Percentiles rank a stretch among this genome's conserved stretches.
Evolutionary conservation across 2,797 vertebrate species (phyloP).

Genomic region (Scomberomorus guttatus): DNA sequence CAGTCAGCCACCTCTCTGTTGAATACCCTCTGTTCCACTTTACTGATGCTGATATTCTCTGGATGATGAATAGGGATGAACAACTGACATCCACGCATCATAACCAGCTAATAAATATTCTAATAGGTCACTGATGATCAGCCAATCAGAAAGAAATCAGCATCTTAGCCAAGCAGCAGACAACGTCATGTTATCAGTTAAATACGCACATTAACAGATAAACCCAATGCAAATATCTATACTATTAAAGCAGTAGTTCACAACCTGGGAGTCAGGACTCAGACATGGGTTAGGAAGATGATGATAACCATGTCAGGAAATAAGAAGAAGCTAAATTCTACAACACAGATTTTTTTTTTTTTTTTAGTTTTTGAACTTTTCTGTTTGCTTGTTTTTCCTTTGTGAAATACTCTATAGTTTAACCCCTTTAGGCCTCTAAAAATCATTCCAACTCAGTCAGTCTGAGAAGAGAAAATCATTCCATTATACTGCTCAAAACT

Average conservation of each 20-base stretch:
- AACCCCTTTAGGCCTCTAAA: not conserved
- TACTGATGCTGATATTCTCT: slow-evolving; percentile 12
- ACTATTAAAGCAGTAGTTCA: not conserved
- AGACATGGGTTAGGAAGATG: not conserved
- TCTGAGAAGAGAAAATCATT: no score
- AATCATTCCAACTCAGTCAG: not conserved
- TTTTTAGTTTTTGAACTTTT: not conserved
- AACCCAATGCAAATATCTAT: not conserved
- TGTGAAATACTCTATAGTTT: not conserved
- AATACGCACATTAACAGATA: not conserved
- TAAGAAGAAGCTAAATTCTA: no score
- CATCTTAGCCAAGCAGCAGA: not conserved
- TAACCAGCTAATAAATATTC: slow-evolving; percentile 15
- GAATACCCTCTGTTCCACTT: slow-evolving; percentile 35
- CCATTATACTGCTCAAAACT: no score
- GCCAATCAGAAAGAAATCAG: not conserved
- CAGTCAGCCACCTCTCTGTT: slow-evolving; percentile 28
- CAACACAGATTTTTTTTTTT: not conserved
- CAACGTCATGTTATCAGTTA: not conserved
- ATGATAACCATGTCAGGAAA: not conserved
- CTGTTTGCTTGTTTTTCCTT: not conserved
- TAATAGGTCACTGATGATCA: not conserved
- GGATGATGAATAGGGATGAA: slow-evolving; percentile 20
- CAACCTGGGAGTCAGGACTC: not conserved
- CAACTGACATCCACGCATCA: slow-evolving; percentile 13